Conservation (phyloP, 2,113 vertebrate species). For the Strix uralensis region DNA sequence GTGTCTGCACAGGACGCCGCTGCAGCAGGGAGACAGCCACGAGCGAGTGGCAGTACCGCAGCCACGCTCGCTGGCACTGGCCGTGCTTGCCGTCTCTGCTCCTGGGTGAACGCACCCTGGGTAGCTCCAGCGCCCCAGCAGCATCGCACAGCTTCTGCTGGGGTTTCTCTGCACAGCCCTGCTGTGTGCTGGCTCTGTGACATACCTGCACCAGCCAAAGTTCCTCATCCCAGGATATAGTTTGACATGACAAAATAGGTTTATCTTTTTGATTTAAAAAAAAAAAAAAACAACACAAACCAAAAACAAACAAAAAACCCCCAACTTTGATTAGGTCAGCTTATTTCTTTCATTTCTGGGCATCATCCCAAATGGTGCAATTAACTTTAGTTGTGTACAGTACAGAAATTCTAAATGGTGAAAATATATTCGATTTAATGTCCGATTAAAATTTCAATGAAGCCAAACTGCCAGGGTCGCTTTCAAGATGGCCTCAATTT, state of each 20-base stretch:
- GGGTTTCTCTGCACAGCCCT: neutral
- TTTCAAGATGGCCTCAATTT: neutral
- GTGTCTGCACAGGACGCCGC: neutral
- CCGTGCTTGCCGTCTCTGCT: neutral
- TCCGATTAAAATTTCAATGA: neutral
- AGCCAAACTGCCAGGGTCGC: neutral
- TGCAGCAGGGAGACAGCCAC: neutral
- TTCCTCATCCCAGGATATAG: neutral
- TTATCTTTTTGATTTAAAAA: neutral
- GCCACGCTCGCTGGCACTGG: neutral
- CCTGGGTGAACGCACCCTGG: fast-evolving
- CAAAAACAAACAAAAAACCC: too few species aligned
- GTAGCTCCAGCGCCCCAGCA: neutral
- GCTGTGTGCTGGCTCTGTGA: fast-evolving
- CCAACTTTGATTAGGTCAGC: neutral
- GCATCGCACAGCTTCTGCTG: neutral
- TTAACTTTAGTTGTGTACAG: conserved; percentile 1
- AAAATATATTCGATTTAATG: neutral
- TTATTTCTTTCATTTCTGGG: neutral
- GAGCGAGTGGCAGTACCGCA: fast-evolving
- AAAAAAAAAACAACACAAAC: neutral
- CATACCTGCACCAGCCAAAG: neutral
- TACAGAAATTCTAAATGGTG: neutral
- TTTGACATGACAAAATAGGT: neutral
- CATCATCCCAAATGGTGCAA: neutral